phyloP scores from a whole-genome alignment of 2,113 vertebrate genomes.

The Papio anubis region DNA sequence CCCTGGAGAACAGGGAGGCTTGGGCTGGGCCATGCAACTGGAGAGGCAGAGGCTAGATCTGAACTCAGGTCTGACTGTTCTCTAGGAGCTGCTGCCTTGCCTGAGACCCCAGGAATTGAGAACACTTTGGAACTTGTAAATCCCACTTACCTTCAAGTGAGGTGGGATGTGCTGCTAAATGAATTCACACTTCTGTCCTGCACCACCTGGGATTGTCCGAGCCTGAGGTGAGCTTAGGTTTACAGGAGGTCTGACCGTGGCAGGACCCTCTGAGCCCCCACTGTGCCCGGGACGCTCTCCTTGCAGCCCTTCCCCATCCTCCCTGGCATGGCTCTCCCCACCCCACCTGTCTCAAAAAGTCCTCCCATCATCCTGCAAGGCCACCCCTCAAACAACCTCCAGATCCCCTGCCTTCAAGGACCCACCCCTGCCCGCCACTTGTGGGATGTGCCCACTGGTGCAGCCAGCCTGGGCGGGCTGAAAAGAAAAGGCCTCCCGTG shows the following conservation, averaged over 20 bases:
- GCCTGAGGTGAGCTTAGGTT: background rate
- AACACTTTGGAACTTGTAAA: background rate
- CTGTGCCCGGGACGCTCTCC: too few species aligned
- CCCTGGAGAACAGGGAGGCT: background rate
- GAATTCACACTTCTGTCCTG: background rate
- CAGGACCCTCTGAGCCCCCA: background rate
- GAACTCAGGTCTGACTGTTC: background rate
- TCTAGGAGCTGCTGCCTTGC: background rate
- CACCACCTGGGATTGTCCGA: accelerated
- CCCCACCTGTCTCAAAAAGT: background rate
- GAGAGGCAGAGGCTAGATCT: background rate
- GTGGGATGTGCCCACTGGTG: background rate
- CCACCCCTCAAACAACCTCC: background rate
- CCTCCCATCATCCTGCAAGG: background rate
- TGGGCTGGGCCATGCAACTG: too few species aligned
- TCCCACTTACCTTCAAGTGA: background rate
- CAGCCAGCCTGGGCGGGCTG: background rate
- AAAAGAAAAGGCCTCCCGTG: background rate
- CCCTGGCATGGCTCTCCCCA: background rate
- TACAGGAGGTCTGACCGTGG: background rate
- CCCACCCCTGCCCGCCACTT: background rate
- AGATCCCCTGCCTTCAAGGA: background rate
- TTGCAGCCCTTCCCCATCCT: background rate
- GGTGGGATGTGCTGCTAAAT: background rate
- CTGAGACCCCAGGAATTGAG: background rate